Conservation (phyloP, 2,113 vertebrate species). For the Carassius carassius region DNA sequence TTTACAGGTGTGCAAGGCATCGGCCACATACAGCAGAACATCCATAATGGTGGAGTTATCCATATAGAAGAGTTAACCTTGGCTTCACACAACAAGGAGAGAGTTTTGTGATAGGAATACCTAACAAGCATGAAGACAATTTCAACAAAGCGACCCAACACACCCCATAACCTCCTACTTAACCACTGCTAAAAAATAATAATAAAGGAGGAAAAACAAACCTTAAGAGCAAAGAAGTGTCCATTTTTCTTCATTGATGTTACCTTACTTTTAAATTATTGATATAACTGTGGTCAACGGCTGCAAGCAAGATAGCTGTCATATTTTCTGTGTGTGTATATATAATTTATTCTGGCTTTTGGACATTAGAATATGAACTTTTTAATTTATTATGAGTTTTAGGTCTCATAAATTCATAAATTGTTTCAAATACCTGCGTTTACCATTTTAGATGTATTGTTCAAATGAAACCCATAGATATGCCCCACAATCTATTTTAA, state of each 20-base stretch:
- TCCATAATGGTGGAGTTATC: conserved; percentile 46
- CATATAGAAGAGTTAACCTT: conserved; percentile 34
- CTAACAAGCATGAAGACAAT: conserved; percentile 9
- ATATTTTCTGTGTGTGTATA: too few species aligned
- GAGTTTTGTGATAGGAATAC: conserved; percentile 41
- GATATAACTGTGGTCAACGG: background rate
- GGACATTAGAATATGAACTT: too few species aligned
- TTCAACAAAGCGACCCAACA: conserved; percentile 13
- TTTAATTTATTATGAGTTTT: background rate
- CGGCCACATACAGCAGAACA: conserved; percentile 19
- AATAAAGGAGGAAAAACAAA: background rate
- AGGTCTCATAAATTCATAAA: background rate
- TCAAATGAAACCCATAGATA: too few species aligned
- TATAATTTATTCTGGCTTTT: background rate
- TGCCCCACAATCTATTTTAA: too few species aligned
- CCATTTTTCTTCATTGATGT: background rate
- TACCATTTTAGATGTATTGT: background rate
- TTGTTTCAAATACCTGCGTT: background rate
- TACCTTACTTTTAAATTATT: background rate
- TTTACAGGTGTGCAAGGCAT: conserved; percentile 21
- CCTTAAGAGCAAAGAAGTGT: background rate
- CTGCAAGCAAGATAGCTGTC: background rate
- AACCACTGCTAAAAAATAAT: background rate
- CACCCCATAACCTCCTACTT: conserved; percentile 7
- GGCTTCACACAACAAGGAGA: conserved; percentile 46